Conservation (phyloP, 2,113 vertebrate genomes). For the Scalopus aquaticus region DNA sequence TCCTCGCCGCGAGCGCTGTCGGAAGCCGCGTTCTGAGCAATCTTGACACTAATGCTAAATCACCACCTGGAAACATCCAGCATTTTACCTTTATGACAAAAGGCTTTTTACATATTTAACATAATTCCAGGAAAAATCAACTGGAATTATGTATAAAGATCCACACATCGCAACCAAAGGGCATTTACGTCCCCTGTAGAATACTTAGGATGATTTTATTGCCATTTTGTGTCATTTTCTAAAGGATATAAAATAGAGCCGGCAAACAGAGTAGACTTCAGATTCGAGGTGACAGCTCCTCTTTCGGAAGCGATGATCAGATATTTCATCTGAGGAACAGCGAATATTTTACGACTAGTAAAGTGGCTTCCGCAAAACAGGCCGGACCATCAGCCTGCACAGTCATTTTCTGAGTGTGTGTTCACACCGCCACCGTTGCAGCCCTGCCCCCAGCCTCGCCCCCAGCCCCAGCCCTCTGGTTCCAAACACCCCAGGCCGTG, state of each 20-base stretch:
- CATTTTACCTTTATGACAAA: slow-evolving; percentile 87
- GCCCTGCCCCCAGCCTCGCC: too few species aligned
- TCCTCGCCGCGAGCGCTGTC: too few species aligned
- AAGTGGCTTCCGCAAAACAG: slow-evolving; percentile 53
- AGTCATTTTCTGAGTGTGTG: too few species aligned
- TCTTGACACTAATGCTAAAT: slow-evolving; percentile 88
- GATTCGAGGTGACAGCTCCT: slow-evolving; percentile 92
- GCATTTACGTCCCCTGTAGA: slow-evolving; percentile 91
- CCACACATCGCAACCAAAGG: slow-evolving; percentile 91
- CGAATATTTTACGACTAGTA: slow-evolving; percentile 84
- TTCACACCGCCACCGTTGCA: too few species aligned
- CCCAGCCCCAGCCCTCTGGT: too few species aligned
- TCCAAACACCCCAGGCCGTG: too few species aligned
- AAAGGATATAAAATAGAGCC: slow-evolving; percentile 88
- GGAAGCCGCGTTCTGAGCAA: slow-evolving; percentile 71
- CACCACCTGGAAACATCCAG: slow-evolving; percentile 86
- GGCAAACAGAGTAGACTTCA: slow-evolving; percentile 91
- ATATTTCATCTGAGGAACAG: slow-evolving; percentile 86
- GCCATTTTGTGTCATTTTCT: slow-evolving; percentile 93
- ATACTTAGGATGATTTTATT: slow-evolving; percentile 95
- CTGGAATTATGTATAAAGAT: slow-evolving; percentile 92
- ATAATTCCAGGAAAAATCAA: slow-evolving; percentile 91
- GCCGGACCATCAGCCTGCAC: too few species aligned
- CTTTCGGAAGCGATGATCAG: slow-evolving; percentile 88
- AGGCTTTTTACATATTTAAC: slow-evolving; percentile 95